Conservation (phyloP, 2,113 vertebrate genomes). For the Corythoichthys haematopterus region DNA sequence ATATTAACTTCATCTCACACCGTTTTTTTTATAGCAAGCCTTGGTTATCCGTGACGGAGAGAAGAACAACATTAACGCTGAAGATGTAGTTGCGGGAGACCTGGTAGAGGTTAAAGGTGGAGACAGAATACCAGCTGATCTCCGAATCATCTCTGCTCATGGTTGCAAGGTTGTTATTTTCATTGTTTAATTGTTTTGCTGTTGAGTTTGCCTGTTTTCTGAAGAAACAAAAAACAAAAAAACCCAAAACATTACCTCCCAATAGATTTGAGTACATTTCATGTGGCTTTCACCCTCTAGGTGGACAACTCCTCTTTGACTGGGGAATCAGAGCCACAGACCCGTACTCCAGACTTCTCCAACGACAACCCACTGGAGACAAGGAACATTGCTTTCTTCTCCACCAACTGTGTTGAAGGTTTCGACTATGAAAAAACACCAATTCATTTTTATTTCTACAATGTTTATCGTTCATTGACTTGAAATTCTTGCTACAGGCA, state of each 20-base stretch:
- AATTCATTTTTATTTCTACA: background rate
- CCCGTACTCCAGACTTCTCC: constrained; percentile 88
- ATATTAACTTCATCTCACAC: background rate
- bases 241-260: too few species aligned
- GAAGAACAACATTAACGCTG: constrained; percentile 87
- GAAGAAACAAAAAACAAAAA: too few species aligned
- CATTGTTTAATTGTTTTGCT: background rate
- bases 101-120: constrained; percentile 95
- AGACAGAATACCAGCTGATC: constrained; percentile 91
- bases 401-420: constrained; percentile 97
- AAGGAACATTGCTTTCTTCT: constrained; percentile 91
- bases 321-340: constrained; percentile 92
- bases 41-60: constrained; percentile 91
- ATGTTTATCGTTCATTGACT: background rate
- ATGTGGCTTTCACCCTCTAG: constrained; percentile 47
- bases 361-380: constrained; percentile 92
- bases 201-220: too few species aligned
- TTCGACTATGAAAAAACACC: constrained; percentile 4
- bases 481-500: constrained; percentile 63
- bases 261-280: background rate
- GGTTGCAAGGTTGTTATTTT: constrained; percentile 84
- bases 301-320: constrained; percentile 97
- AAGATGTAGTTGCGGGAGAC: constrained; percentile 88
- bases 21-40: constrained; percentile 82
- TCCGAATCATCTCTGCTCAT: constrained; percentile 85